These are phyloP conservation scores for Microcaecilia unicolor DNA, from an alignment of 2,797 vertebrate species.

Conservation along the genomic window DNA sequence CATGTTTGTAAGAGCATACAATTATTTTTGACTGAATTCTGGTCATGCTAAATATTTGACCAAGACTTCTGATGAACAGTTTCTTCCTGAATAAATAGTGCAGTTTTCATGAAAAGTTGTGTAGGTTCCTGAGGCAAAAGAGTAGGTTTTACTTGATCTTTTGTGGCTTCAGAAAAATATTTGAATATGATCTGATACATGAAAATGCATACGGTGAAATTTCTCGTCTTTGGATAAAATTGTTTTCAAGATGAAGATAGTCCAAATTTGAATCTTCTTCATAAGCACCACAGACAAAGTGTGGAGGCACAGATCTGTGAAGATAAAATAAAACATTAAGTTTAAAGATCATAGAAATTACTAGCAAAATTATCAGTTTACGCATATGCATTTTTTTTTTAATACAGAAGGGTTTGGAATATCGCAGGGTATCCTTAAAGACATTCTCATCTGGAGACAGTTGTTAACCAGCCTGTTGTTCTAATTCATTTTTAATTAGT, in stretches of 20 bases:
- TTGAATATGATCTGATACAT: conserved; percentile 81
- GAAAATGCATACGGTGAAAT: conserved; percentile 76
- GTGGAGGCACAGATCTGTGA: conserved; percentile 68
- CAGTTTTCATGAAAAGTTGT: background rate
- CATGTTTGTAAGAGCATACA: no score
- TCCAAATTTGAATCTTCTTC: conserved; percentile 72
- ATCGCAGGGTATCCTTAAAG: no score
- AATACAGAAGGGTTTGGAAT: no score
- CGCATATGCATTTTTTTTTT: no score
- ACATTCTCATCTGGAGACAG: no score
- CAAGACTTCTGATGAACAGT: conserved; percentile 2
- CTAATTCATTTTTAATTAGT: no score
- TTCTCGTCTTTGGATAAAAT: conserved; percentile 74
- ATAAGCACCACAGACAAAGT: conserved; percentile 70
- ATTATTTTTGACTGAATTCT: no score
- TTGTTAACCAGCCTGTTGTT: no score
- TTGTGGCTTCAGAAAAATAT: conserved; percentile 83
- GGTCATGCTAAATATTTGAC: no score
- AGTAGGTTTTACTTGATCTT: conserved; percentile 56
- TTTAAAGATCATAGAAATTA: no score
- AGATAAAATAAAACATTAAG: conserved; percentile 4
- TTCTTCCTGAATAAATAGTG: conserved; percentile 26
- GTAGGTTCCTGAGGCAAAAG: background rate
- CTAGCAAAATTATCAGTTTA: no score
- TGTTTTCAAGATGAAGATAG: conserved; percentile 85